Evolutionary conservation across 2,113 vertebrate genomes (phyloP), one percentile per base, ranked within the genome.

Genomic region (Hippolais icterina): DNA sequence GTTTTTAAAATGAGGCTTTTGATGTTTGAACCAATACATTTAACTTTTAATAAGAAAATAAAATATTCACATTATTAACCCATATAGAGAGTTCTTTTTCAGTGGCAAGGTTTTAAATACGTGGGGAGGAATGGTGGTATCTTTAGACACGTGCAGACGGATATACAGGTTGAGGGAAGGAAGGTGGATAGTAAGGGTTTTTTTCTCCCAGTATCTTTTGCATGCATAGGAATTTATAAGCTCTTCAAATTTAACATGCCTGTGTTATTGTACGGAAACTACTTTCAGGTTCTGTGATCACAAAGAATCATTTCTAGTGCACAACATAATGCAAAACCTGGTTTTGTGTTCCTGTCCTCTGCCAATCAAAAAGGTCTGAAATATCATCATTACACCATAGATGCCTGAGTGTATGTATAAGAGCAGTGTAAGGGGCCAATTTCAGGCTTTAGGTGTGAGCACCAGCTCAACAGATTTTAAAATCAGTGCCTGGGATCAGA

Each of bases 151-250:
- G 12, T 2, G 3, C 11, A 42, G 74, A 56, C 46, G 20, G 46
- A 15, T 11, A 7, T 65, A 24, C 0, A 0, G 77, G 6, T 79
- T 1, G 2, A 46, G 5, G 9, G 39, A 17, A 46, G 10, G 41
- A 65, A 69, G 44, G 35, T 61, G 33, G 15, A 15, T 24, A 53
- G 16, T 23, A 46, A 63, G 13, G 41, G 3, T 2, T 4, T 31
- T 37, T 41, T 23, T 3, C 3, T 21, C 47, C 3, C 4, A 5
- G 5, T 60, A 9, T 9, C 70, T 84, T 89, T 64, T 86, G 16
- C 18, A 6, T 44, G 60, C 25, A 10, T 11, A 27, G 25, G 49
- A 81, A 53, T 92, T 86, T 39, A 15, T 44, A 81, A 71, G 25
- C 56, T 72, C 28, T 0, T 5, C 60, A 83, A 59, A 83, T 27